These are phyloP conservation scores for Acropora yongei DNA, from an alignment of 64 coral and sea anemone species.

Conservation along the genomic window DNA sequence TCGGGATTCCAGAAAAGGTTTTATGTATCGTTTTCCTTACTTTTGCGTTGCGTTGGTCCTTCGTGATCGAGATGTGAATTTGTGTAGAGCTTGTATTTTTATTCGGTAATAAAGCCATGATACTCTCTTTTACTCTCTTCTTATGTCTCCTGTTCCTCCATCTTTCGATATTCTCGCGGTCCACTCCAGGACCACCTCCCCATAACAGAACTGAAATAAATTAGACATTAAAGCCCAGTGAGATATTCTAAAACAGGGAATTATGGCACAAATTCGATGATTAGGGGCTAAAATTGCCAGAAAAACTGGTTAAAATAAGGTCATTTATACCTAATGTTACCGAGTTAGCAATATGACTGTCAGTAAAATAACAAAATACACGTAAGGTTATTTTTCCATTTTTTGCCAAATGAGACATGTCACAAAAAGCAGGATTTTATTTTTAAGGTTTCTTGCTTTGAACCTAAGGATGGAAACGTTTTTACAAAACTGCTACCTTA, in stretches of 20 bases:
- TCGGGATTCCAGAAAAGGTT: not conserved
- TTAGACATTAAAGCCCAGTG: not conserved
- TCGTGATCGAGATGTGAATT: not conserved
- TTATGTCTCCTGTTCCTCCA: not conserved
- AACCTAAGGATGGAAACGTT: conserved; percentile 1
- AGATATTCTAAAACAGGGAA: not conserved
- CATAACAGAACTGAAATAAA: not conserved
- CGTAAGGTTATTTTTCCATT: conserved; percentile 1
- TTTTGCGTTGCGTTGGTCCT: not conserved
- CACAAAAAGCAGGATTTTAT: conserved; percentile 1
- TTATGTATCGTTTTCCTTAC: not conserved
- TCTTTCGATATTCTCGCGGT: not conserved
- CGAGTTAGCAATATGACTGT: too few species aligned
- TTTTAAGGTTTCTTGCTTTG: conserved; percentile 1
- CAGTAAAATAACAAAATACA: not conserved
- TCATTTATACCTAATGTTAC: not conserved
- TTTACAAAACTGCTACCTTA: conserved; percentile 1
- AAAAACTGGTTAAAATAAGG: not conserved
- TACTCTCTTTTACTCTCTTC: conserved; percentile 1
- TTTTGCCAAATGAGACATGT: not conserved
- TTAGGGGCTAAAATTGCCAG: not conserved
- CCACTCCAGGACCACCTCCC: not conserved
- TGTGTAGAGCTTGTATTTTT: not conserved
- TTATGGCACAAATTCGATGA: not conserved
- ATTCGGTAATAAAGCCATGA: not conserved